Conservation (phyloP, 2,888 invertebrate species). For the Hyles lineata region DNA sequence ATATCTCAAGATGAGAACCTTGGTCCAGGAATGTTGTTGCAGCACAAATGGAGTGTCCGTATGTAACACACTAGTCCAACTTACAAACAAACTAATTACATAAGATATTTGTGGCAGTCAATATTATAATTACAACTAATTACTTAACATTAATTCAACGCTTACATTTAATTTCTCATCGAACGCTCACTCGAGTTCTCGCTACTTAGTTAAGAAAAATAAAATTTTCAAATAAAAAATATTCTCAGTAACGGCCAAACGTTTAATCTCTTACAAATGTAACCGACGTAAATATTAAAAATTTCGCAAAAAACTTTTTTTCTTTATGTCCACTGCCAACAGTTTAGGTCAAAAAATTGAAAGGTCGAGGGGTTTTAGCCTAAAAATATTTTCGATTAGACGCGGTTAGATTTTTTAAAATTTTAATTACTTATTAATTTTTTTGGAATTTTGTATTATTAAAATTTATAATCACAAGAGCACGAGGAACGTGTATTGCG, state of each 20-base stretch:
- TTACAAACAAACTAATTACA: conserved; percentile 36
- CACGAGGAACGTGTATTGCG: conserved; percentile 85
- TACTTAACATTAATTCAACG: conserved; percentile 72
- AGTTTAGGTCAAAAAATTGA: conserved; percentile 74
- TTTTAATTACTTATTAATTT: conserved; percentile 55
- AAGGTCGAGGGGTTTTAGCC: conserved; percentile 71
- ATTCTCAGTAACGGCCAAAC: conserved; percentile 80
- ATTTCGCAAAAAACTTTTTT: conserved; percentile 78
- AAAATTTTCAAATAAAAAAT: conserved; percentile 74
- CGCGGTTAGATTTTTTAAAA: conserved; percentile 67
- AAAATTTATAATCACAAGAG: conserved; percentile 84
- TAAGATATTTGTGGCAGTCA: conserved; percentile 58
- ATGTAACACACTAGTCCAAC: conserved; percentile 54
- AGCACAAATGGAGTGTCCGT: conserved; percentile 45
- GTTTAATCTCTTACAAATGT: conserved; percentile 79
- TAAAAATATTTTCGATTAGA: conserved; percentile 81
- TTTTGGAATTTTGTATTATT: conserved; percentile 72
- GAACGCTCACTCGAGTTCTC: conserved; percentile 69
- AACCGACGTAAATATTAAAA: conserved; percentile 84
- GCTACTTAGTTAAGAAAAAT: conserved; percentile 69
- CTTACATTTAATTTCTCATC: conserved; percentile 67
- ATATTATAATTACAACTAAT: conserved; percentile 56
- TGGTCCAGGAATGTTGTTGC: conserved; percentile 19
- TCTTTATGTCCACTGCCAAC: conserved; percentile 64
- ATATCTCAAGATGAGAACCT: conserved; percentile 20